phyloP scores from a whole-genome alignment of 2,797 vertebrate genomes.

The Argya squamiceps region DNA sequence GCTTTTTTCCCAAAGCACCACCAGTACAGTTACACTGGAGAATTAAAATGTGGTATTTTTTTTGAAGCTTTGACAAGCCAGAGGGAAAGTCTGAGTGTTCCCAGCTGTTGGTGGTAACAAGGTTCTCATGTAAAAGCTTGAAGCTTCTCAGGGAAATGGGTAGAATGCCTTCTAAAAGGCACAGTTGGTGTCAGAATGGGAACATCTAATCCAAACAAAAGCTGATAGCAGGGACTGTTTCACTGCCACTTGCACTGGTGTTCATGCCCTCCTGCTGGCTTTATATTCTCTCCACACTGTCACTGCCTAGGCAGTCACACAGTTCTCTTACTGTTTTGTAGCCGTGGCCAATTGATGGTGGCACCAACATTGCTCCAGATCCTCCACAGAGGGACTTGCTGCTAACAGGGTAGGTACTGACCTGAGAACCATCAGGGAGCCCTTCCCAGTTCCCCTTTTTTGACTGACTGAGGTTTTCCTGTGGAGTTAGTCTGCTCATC shows the following conservation, averaged over 20 bases:
- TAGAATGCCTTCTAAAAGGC: not conserved
- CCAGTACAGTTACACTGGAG: not conserved
- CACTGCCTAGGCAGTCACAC: not conserved
- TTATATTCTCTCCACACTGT: not conserved
- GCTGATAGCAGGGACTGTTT: not conserved
- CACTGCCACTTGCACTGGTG: conserved; percentile 1
- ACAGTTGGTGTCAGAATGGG: conserved; percentile 28
- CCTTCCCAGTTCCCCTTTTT: not conserved
- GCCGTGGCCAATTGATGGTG: conserved; percentile 94
- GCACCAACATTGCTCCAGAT: conserved; percentile 87
- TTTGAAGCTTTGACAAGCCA: not conserved
- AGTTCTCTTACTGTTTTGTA: conserved; percentile 56
- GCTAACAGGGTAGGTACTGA: conserved; percentile 90
- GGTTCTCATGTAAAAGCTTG: not conserved
- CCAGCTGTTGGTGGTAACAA: conserved; percentile 7
- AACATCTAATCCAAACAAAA: conserved; percentile 33
- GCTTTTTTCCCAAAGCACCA: conserved; percentile 13
- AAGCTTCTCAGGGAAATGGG: conserved; percentile 2
- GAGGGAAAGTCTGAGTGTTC: conserved; percentile 13
- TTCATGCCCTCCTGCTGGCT: conserved; percentile 14
- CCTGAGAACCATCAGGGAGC: not conserved
- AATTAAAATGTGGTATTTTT: not conserved
- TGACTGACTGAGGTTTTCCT: not conserved
- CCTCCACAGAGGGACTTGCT: conserved; percentile 95
- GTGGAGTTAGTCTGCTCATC: not conserved